A percentile compares a stretch with the other conserved stretches of the same genome.
Conservation (phyloP, 1,140 invertebrate genomes). For the Bombus soroeensis region DNA sequence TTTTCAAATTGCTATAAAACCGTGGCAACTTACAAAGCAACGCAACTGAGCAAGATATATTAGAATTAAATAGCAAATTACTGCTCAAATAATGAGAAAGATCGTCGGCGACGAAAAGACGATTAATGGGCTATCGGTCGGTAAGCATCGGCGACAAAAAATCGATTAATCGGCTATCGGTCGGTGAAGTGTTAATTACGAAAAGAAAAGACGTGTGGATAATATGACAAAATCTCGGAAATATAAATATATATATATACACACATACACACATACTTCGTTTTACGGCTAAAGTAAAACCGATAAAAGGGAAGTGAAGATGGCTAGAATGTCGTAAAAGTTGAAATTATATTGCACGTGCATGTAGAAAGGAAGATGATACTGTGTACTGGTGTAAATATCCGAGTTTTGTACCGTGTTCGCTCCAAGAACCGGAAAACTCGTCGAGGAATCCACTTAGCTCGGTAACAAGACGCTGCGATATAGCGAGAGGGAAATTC, state of each 20-base stretch:
- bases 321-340: slow-evolving; percentile 48
- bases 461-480: slow-evolving; percentile 5
- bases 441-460: slow-evolving; percentile 48
- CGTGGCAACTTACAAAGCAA: too few relatives aligned
- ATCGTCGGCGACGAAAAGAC: too few relatives aligned
- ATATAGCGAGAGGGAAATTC: neutral
- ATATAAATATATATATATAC: neutral
- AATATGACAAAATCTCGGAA: neutral
- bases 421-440: slow-evolving; percentile 47
- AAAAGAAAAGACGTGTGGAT: neutral
- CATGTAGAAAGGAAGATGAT: slow-evolving; percentile 46
- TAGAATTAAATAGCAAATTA: too few relatives aligned
- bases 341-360: slow-evolving; percentile 53
- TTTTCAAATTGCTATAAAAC: too few relatives aligned
- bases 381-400: slow-evolving; percentile 53
- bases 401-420: slow-evolving; percentile 27
- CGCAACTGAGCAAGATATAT: too few relatives aligned
- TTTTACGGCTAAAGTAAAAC: neutral
- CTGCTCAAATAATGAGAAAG: too few relatives aligned
- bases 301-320: neutral
- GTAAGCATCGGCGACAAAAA: too few relatives aligned
- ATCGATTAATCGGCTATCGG: accelerated
- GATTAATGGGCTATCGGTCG: too few relatives aligned
- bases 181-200: neutral
- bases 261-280: neutral